Percentiles rank a stretch among this genome's conserved stretches.
Evolutionary conservation across 92 coral and sea anemone genomes (phyloP).

Genomic region (Zoanthus gigantus): DNA sequence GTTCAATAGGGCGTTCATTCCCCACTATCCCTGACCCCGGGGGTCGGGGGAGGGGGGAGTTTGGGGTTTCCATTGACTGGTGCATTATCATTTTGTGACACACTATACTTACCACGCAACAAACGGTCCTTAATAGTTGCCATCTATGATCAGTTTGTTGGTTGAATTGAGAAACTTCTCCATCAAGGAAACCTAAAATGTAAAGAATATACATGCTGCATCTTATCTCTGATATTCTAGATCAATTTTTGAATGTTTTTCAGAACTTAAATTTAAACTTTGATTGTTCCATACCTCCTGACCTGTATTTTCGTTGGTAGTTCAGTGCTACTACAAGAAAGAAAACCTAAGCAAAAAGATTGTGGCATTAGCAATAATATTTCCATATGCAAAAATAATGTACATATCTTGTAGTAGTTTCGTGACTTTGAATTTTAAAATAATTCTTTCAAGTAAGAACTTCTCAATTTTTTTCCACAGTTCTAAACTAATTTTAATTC

Average conservation of each 20-base stretch:
- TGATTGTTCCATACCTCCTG: slow-evolving; percentile 45
- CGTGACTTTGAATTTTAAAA: too few species aligned
- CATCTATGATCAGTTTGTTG: neutral
- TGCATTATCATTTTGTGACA: neutral
- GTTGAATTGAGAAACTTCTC: slow-evolving; percentile 35
- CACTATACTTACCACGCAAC: slow-evolving; percentile 2
- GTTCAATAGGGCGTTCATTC: too few species aligned
- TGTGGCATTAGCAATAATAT: too few species aligned
- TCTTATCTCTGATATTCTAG: neutral
- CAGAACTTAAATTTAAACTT: neutral
- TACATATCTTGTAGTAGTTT: too few species aligned
- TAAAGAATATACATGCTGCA: neutral
- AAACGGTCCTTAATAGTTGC: neutral
- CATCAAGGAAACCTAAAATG: slow-evolving; percentile 29
- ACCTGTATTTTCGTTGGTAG: slow-evolving; percentile 61
- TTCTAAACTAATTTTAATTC: too few species aligned
- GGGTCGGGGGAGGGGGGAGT: neutral
- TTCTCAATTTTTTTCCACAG: too few species aligned
- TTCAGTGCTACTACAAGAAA: slow-evolving; percentile 51
- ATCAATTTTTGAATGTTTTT: neutral
- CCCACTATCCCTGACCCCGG: too few species aligned
- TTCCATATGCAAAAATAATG: too few species aligned
- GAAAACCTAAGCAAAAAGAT: slow-evolving; percentile 49
- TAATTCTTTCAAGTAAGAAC: too few species aligned
- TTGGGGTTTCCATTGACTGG: neutral